Base-by-base conservation (phyloP, 2,113 vertebrate species). In the Gracilinanus agilis region DNA sequence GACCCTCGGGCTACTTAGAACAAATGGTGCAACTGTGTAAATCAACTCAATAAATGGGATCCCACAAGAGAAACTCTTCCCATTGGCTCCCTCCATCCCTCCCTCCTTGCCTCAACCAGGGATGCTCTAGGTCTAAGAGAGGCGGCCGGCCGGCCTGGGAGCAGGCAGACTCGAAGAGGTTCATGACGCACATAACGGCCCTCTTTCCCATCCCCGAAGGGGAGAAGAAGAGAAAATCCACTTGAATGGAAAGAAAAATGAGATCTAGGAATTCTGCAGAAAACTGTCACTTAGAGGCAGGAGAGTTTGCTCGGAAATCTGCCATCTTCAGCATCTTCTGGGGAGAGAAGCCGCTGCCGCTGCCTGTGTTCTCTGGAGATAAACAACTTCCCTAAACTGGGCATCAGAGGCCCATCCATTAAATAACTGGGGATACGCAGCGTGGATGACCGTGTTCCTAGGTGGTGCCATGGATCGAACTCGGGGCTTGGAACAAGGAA, bases 191-290 rank as follows among this genome's bases (percentile, higher is more conserved):
- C 27, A 54, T 91, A 94, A 93, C 19, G 8, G 4, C 25, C 92
- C 91, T n/a, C 44, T 95, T 92, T 58, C 95, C 92, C 75, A 96
- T 16, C 88, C 44, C 92, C 56, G 91, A 6, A n/a, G 94, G 94
- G 56, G 92, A 95, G 93, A 90, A 90, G 55, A 92, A 93, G 75
- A 97, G 49, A 40, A 83, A 83, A 83, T 40, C n/a, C 16, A 83
- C n/a, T 93, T 95, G 90, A 94, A 96, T 75, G 91, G 94, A 97
- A 95, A 88, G 58, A 92, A 97, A 90, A 95, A 96, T 95, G 93
- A 95, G 96, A 40, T 23, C 19, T 83, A 8, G n/a, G 19, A 40
- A 83, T 40, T n/a, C 16, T 8, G 40, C n/a, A 8, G n/a, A 83
- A 83, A 40, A 23, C 40, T 23, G 67, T 19, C n/a, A 21, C 34